Percentiles rank a stretch among this genome's conserved stretches.
Conservation (phyloP, 1,140 invertebrate genomes). For the Aricia agestis region DNA sequence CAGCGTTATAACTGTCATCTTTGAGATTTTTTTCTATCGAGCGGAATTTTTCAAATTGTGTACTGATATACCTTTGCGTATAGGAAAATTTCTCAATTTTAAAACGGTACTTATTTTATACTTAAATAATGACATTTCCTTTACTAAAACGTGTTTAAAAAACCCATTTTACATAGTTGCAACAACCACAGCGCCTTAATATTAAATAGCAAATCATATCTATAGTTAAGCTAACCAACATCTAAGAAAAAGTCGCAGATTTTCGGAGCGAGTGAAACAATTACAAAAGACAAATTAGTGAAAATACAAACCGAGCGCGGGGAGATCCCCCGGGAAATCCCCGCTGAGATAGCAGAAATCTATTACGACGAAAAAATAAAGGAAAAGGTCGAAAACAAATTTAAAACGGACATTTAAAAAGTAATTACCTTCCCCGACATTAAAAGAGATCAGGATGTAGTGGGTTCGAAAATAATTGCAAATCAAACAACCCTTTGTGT, state of each 20-base stretch:
- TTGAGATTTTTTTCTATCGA: no score
- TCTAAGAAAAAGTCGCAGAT: not conserved
- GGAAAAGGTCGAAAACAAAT: conserved; percentile 6
- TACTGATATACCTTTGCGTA: no score
- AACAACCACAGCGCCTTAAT: no score
- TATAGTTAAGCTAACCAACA: not conserved
- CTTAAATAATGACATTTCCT: no score
- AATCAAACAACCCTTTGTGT: conserved; percentile 32
- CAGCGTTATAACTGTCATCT: no score
- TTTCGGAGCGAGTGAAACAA: not conserved
- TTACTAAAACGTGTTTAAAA: no score
- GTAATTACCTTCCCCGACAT: conserved; percentile 11
- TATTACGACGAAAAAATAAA: not conserved
- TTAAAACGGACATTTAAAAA: conserved; percentile 17
- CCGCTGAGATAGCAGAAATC: not conserved
- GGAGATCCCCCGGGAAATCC: not conserved
- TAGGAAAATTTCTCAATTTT: no score
- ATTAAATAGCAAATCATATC: not conserved
- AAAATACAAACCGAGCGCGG: not conserved
- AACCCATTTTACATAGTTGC: no score
- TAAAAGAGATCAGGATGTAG: conserved; percentile 18
- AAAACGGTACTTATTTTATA: no score
- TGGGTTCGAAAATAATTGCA: conserved; percentile 26
- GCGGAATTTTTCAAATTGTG: no score
- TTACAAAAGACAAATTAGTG: conserved; percentile 3